A percentile compares a stretch with the other conserved stretches of the same genome.
Evolutionary conservation across 2,888 invertebrate species (phyloP).

Genomic region (Acanthococcus lagerstroemiae): DNA sequence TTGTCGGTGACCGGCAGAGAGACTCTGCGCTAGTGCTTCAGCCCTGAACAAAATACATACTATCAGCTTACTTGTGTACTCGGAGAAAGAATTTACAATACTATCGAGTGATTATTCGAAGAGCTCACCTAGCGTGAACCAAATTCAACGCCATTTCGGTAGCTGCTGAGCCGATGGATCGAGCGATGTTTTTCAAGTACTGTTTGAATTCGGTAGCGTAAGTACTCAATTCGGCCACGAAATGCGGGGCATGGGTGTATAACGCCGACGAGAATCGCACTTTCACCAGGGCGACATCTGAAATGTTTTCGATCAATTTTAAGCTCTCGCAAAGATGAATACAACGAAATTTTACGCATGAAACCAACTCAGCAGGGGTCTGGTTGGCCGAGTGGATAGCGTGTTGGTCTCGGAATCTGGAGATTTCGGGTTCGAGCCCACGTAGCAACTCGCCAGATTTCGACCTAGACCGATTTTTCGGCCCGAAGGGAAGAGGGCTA

Average conservation of each 20-base stretch:
- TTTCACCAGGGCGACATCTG: conserved; percentile 40
- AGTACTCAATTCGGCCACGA: conserved; percentile 73
- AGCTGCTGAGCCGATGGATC: conserved; percentile 79
- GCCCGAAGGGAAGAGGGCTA: too few relatives aligned
- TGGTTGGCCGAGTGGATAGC: too few relatives aligned
- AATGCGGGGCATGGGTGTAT: conserved; percentile 83
- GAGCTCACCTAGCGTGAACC: conserved; percentile 54
- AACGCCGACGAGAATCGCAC: conserved; percentile 79
- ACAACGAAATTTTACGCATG: too few relatives aligned
- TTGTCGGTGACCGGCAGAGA: conserved; percentile 50
- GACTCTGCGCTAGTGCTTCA: conserved; percentile 43
- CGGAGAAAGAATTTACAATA: conserved; percentile 16
- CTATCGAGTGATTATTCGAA: neutral
- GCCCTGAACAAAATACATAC: conserved; percentile 43
- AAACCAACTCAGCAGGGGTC: too few relatives aligned
- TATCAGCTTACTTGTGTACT: too few relatives aligned
- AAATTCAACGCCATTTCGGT: conserved; percentile 88
- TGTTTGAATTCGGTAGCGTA: conserved; percentile 86
- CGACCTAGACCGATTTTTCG: too few relatives aligned
- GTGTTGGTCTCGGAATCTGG: too few relatives aligned
- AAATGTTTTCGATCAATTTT: neutral
- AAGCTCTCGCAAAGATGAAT: too few relatives aligned
- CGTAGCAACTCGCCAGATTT: too few relatives aligned
- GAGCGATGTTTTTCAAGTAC: conserved; percentile 71
- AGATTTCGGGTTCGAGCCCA: too few relatives aligned